These are phyloP conservation scores for Octomys mimax DNA, from an alignment of 2,797 vertebrate species.

Conservation along the genomic window DNA sequence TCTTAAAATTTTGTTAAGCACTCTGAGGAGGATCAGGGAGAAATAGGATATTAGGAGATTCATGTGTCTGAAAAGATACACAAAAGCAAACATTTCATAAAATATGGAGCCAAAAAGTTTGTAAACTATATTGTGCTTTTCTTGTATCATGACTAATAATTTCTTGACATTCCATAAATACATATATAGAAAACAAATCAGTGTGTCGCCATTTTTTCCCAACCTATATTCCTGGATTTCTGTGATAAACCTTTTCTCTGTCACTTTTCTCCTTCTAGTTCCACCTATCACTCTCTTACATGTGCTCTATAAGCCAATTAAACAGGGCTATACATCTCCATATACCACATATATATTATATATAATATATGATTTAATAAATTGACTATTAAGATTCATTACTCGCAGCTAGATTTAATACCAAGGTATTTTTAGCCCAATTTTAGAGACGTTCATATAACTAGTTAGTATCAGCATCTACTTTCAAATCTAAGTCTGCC, in stretches of 20 bases:
- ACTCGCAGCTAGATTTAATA: background rate
- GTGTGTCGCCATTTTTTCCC: background rate
- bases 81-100: slow-evolving; percentile 20
- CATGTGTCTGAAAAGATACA: slow-evolving; percentile 39
- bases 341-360: too few relatives aligned
- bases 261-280: slow-evolving; percentile 8
- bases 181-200: background rate
- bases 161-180: background rate
- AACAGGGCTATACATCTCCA: slow-evolving; percentile 1
- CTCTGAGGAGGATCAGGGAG: too few relatives aligned
- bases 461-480: background rate
- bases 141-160: background rate
- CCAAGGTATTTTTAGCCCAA: slow-evolving; percentile 21
- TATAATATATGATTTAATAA: too few relatives aligned
- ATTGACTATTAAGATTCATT: slow-evolving; percentile 26
- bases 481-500: slow-evolving; percentile 38
- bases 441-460: slow-evolving; percentile 2
- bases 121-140: slow-evolving; percentile 23
- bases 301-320: background rate
- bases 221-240: background rate
- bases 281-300: background rate
- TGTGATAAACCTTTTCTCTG: background rate
- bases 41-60: slow-evolving; percentile 4
- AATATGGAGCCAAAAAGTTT: slow-evolving; percentile 26
- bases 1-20: too few relatives aligned